phyloP scores from a whole-genome alignment of 2,888 invertebrate genomes.

The Dolichopus griseipennis region DNA sequence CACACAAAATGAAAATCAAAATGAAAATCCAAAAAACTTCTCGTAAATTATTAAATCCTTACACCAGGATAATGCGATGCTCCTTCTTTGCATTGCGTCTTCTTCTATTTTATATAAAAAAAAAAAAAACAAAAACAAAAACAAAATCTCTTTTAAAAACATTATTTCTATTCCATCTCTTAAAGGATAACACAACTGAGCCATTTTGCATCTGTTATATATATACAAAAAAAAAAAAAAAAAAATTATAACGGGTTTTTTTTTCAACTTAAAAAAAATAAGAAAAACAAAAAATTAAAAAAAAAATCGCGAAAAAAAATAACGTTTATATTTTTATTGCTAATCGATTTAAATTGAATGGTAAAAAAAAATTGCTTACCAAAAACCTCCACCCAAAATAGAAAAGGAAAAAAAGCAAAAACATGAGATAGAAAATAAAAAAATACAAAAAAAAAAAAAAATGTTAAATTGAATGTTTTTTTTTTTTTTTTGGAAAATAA shows the following conservation, averaged over 20 bases:
- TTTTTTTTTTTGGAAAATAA: no score
- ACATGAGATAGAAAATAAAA: no score
- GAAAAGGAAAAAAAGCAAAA: no score
- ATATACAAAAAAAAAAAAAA: no score
- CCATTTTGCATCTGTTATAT: slow-evolving; percentile 7
- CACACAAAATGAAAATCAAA: no score
- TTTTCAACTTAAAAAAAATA: neutral
- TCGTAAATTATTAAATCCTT: slow-evolving; percentile 1
- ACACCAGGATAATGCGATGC: neutral
- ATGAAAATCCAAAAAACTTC: neutral
- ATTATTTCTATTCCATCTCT: slow-evolving; percentile 15
- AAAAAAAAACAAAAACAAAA: slow-evolving; percentile 9
- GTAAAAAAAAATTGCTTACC: slow-evolving; percentile 6
- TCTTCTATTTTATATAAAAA: neutral
- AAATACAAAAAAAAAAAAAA: neutral
- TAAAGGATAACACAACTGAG: slow-evolving; percentile 21
- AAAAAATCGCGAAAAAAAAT: neutral
- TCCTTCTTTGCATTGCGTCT: neutral
- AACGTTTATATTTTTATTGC: slow-evolving; percentile 8
- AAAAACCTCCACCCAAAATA: neutral
- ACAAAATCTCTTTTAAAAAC: neutral
- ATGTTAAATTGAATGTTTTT: slow-evolving; percentile 2
- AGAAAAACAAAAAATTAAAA: neutral
- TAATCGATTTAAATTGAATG: slow-evolving; percentile 11
- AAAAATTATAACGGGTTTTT: neutral